Percentiles rank a stretch among this genome's conserved stretches.
Evolutionary conservation across 2,797 vertebrate species (phyloP).

Genomic region (Serranus cabrilla): DNA sequence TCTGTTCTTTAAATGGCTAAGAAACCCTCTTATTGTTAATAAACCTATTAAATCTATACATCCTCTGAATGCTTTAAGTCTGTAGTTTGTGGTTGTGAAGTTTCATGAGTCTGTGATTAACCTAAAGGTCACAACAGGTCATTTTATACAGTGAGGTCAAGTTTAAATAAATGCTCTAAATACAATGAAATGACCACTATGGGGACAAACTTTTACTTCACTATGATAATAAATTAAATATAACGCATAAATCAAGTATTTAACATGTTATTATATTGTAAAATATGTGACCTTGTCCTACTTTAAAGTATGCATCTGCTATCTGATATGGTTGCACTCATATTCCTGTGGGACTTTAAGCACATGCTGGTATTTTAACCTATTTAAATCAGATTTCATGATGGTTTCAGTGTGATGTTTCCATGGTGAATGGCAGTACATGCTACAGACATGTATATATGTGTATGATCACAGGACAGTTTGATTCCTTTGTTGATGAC

Average conservation of each 20-base stretch:
- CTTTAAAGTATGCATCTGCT: constrained; percentile 45
- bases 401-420: background rate
- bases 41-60: too few relatives aligned
- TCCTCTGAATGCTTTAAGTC: too few relatives aligned
- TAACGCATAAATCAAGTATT: background rate
- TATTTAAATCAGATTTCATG: background rate
- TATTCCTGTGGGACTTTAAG: constrained; percentile 41
- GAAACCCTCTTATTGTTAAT: too few relatives aligned
- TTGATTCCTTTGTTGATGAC: constrained; percentile 75
- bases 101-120: too few relatives aligned
- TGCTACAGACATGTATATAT: constrained; percentile 6
- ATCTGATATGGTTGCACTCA: constrained; percentile 17
- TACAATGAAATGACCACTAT: too few relatives aligned
- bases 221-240: background rate
- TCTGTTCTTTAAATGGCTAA: too few relatives aligned
- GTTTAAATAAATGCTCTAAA: too few relatives aligned
- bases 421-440: background rate
- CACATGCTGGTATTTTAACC: constrained; percentile 29
- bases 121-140: too few relatives aligned
- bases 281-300: constrained; percentile 32
- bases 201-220: background rate
- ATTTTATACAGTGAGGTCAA: too few relatives aligned
- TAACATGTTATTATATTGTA: background rate
- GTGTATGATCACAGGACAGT: background rate
- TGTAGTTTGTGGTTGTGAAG: too few relatives aligned